Evolutionary conservation across 2,797 vertebrate species (phyloP).

Genomic region (Catostomus latipinnis): DNA sequence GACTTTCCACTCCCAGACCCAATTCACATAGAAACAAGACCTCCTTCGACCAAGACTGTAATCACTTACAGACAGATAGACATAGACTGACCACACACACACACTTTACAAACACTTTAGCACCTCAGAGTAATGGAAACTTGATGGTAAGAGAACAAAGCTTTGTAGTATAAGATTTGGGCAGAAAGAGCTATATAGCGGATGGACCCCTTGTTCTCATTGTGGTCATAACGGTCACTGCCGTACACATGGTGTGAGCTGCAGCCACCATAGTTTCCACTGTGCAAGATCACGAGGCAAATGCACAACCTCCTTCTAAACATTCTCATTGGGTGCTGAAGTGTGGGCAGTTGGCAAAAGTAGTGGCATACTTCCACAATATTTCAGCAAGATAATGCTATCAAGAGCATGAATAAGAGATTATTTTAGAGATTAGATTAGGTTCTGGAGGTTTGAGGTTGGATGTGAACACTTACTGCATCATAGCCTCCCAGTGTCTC

Average conservation of each 20-base stretch:
- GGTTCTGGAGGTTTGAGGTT: neutral
- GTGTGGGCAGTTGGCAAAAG: constrained; percentile 12
- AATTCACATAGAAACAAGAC: neutral
- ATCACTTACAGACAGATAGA: neutral
- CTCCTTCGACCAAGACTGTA: neutral
- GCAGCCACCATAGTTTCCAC: constrained; percentile 52
- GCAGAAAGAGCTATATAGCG: constrained; percentile 28
- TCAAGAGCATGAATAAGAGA: constrained; percentile 3
- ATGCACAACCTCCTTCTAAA: constrained; percentile 32
- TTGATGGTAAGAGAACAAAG: constrained; percentile 44
- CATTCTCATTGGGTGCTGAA: constrained; percentile 10
- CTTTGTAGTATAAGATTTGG: constrained; percentile 34
- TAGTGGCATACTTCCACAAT: neutral
- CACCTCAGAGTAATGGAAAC: constrained; percentile 46
- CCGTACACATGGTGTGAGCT: constrained; percentile 26
- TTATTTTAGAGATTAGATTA: neutral
- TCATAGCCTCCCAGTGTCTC: constrained; percentile 93
- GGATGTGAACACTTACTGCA: constrained; percentile 77
- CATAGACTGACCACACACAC: constrained; percentile 37
- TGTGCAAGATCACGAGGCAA: constrained; percentile 26
- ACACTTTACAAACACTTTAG: constrained; percentile 2
- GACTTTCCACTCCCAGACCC: constrained; percentile 21
- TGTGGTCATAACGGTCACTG: constrained; percentile 64
- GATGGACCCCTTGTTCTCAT: constrained; percentile 46
- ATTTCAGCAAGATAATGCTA: constrained; percentile 12